phyloP scores from a whole-genome alignment of 2,113 vertebrate species.

The Colistium nudipinnis region DNA sequence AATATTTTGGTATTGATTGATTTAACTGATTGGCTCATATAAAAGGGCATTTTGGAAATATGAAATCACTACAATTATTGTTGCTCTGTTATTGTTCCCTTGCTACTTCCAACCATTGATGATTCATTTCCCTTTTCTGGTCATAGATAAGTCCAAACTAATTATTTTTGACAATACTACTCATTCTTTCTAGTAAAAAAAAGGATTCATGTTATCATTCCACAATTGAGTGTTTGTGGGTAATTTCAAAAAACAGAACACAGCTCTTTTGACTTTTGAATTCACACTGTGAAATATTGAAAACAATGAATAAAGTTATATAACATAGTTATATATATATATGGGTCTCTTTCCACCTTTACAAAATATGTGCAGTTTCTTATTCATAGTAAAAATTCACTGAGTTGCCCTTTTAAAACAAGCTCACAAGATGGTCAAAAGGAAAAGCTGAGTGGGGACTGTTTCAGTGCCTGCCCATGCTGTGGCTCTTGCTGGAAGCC shows the following conservation, averaged over 20 bases:
- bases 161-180: too few species aligned
- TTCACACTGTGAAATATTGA: background rate
- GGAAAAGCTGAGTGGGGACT: constrained; percentile 21
- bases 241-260: background rate
- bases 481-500: constrained; percentile 68
- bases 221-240: background rate
- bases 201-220: background rate
- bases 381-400: background rate
- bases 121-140: too few species aligned
- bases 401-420: background rate
- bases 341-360: background rate
- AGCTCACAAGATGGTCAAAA: constrained; percentile 14
- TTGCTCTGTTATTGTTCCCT: background rate
- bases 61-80: background rate
- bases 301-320: too few species aligned
- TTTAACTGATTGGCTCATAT: background rate
- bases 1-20: constrained; percentile 15
- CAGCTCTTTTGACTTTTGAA: background rate
- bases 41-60: background rate
- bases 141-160: too few species aligned
- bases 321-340: background rate
- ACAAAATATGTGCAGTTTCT: background rate
- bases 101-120: too few species aligned
- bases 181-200: too few species aligned
- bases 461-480: constrained; percentile 46